Percentiles rank a stretch among this genome's conserved stretches.
phyloP scores from a whole-genome alignment of 2,797 vertebrate genomes.

The Pteronotus mesoamericanus region DNA sequence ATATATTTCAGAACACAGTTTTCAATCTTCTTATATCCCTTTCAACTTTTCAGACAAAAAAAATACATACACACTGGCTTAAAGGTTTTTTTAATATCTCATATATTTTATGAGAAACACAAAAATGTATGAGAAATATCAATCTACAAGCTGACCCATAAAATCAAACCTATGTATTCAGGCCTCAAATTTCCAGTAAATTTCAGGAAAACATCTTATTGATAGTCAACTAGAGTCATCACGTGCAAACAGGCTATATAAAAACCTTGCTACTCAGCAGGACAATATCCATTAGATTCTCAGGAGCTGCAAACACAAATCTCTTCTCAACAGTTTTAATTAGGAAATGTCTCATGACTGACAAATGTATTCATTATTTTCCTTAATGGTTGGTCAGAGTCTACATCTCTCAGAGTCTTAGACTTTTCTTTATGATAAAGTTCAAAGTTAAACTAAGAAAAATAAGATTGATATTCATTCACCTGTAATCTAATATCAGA shows the following conservation, averaged over 20 bases:
- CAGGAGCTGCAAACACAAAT: not conserved
- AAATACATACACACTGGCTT: not conserved
- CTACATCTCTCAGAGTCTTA: not conserved
- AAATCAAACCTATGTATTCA: not conserved
- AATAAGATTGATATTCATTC: not conserved
- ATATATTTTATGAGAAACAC: not conserved
- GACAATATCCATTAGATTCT: not conserved
- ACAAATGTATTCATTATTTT: not conserved
- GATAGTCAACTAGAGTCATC: not conserved
- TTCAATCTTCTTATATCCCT: not conserved
- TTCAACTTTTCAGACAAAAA: not conserved
- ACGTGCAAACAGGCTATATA: not conserved
- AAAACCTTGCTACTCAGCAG: not conserved
- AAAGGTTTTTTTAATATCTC: not conserved
- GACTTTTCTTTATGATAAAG: not conserved
- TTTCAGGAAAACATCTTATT: not conserved
- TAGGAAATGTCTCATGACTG: not conserved
- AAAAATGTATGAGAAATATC: not conserved
- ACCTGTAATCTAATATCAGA: not conserved
- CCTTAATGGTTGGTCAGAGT: not conserved
- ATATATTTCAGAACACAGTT: not conserved
- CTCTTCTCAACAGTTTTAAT: not conserved
- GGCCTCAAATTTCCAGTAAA: not conserved
- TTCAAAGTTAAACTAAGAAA: not conserved
- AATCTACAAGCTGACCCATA: not conserved